These are phyloP conservation scores for Aphelinus certus DNA, from an alignment of 1,140 invertebrate genomes.

Conservation along the genomic window DNA sequence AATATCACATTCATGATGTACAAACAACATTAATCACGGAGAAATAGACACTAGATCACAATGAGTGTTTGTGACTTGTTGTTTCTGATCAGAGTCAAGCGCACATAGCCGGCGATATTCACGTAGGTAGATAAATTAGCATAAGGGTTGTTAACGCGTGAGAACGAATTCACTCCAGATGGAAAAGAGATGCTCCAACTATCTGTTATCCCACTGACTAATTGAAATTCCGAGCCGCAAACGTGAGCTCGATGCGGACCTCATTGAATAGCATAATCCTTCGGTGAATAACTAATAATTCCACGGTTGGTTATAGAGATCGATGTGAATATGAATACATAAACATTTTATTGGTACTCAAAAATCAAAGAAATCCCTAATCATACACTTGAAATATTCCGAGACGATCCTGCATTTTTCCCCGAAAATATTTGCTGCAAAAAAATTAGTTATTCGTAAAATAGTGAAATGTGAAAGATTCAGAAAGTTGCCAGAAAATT, in stretches of 20 bases:
- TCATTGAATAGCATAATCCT: conserved; percentile 28
- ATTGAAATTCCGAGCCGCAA: conserved; percentile 41
- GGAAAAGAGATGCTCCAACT: conserved; percentile 28
- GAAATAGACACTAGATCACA: background rate
- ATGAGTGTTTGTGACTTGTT: conserved; percentile 9
- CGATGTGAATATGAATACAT: too few species aligned
- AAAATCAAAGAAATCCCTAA: background rate
- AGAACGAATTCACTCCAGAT: conserved; percentile 35
- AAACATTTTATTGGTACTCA: too few species aligned
- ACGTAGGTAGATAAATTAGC: conserved; percentile 41
- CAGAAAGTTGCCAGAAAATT: background rate
- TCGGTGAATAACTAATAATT: conserved; percentile 33
- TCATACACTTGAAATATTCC: conserved; percentile 24
- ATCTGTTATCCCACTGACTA: conserved; percentile 37
- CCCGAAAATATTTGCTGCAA: conserved; percentile 2
- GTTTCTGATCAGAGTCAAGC: conserved; percentile 30
- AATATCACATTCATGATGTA: too few species aligned
- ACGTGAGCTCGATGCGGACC: conserved; percentile 32
- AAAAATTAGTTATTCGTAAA: too few species aligned
- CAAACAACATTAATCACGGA: too few species aligned
- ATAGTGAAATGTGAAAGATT: too few species aligned
- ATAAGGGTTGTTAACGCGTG: conserved; percentile 43
- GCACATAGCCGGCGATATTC: conserved; percentile 30
- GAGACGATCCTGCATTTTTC: background rate
- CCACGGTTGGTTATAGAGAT: conserved; percentile 9